Evolutionary conservation across 2,797 vertebrate genomes (phyloP), one percentile per base, ranked within the genome.

Genomic region (Ciconia nigra): DNA sequence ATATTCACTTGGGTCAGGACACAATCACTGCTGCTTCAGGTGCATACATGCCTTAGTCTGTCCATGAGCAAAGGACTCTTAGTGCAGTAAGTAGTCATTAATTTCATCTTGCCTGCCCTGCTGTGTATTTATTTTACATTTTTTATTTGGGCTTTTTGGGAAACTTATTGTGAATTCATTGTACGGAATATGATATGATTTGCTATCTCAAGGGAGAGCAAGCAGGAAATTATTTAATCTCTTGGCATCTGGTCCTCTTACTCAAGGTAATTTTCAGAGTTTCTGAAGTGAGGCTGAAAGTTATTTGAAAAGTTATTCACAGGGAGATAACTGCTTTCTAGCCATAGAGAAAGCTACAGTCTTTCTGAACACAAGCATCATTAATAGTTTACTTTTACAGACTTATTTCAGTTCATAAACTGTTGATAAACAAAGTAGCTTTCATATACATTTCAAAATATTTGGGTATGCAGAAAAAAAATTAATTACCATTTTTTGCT

Each of bases 281-380:
- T 88, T 94, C 77, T 92, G n/a, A 57, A 72, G 65, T 91, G 87
- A 97, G 77, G n/a, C 94, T 93, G 72, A 70, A 95, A 86, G 42
- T 94, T 97, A 83, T 96, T 94, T 89, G 42, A 94, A 92, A 97
- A 95, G 78, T 96, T 95, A 66, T 82, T 97, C 69, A 92, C 52
- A 67, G 65, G 74, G 55, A 89, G 70, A 67, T 92, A 91, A 87
- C 84, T 41, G 24, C 70, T 93, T 96, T 76, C 52, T 91, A 95
- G 58, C 29, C 16, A 13, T 57, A 41, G 54, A 79, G 51, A 83
- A 63, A 39, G 10, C 63, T 49, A 37, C n/a, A 51, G 73, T 35
- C 74, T 77, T 84, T 94, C 72, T 91, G 88, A 96, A 67, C 92
- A 67, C 44, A 91, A 65, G 44, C 17, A 9, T 86, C 19, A 2